phyloP scores from a whole-genome alignment of 2,888 invertebrate species.

The Gisinianus flammeolus region DNA sequence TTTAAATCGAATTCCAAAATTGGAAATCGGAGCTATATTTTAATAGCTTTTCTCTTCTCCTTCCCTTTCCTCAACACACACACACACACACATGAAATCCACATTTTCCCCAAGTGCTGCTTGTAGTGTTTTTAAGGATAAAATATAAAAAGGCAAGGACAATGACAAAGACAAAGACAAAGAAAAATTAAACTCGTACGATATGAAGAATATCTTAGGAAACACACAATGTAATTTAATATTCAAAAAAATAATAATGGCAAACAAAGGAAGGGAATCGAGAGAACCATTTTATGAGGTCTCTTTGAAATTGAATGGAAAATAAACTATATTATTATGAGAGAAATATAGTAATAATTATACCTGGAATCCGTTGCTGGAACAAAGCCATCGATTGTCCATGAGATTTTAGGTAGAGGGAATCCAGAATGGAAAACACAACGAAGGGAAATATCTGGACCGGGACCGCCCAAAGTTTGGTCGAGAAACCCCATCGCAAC shows the following conservation, averaged over 20 bases:
- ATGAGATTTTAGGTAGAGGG: constrained; percentile 77
- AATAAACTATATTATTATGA: too few relatives aligned
- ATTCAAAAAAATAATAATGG: too few relatives aligned
- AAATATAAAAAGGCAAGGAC: too few relatives aligned
- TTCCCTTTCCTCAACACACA: background rate
- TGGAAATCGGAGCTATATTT: too few relatives aligned
- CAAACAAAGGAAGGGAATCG: too few relatives aligned
- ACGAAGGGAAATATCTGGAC: constrained; percentile 77
- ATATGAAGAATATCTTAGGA: too few relatives aligned
- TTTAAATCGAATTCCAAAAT: too few relatives aligned
- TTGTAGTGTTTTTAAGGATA: too few relatives aligned
- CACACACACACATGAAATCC: background rate
- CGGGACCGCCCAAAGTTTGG: constrained; percentile 74
- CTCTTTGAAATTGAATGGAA: background rate
- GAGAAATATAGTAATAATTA: too few relatives aligned
- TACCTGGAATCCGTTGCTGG: constrained; percentile 67
- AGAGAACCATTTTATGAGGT: background rate
- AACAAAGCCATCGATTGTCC: constrained; percentile 76
- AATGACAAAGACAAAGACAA: too few relatives aligned
- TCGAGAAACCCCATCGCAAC: constrained; percentile 78
- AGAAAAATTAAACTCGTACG: too few relatives aligned
- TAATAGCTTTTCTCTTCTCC: background rate
- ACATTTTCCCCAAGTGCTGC: background rate
- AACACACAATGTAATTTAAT: too few relatives aligned
- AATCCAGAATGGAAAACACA: constrained; percentile 75